A percentile compares a stretch with the other conserved stretches of the same genome.
Evolutionary conservation across 2,888 invertebrate genomes (phyloP).

Genomic region (Heterodera filipjevi): DNA sequence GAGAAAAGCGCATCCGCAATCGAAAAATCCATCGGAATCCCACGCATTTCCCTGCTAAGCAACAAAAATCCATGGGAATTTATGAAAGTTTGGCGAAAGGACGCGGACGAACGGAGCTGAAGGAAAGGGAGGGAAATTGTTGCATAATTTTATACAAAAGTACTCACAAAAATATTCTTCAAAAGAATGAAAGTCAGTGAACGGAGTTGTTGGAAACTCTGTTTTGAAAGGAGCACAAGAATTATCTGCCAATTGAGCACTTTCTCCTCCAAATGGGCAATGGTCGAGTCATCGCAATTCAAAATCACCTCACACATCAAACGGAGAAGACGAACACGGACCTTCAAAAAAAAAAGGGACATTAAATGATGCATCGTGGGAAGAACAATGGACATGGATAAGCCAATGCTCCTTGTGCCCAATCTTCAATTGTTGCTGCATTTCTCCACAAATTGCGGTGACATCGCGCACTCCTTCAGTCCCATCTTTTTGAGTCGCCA

Average conservation of each 20-base stretch:
- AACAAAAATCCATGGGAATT: conserved; percentile 54
- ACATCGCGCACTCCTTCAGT: not conserved
- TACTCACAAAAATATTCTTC: conserved; percentile 50
- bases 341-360: not conserved
- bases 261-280: conserved; percentile 41
- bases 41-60: conserved; percentile 56
- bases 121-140: conserved; percentile 16
- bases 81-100: conserved; percentile 48
- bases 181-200: conserved; percentile 46
- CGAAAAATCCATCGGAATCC: conserved; percentile 41
- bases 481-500: no score
- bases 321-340: conserved; percentile 25
- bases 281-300: conserved; percentile 37
- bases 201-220: conserved; percentile 43
- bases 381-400: conserved; percentile 11
- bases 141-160: not conserved
- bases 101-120: conserved; percentile 48
- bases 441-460: not conserved
- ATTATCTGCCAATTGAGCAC: conserved; percentile 47
- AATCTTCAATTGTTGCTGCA: not conserved
- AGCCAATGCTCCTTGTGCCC: conserved; percentile 35
- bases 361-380: not conserved
- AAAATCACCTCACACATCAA: conserved; percentile 37
- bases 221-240: conserved; percentile 51
- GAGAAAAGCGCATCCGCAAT: conserved; percentile 58